Conservation (phyloP, 2,888 invertebrate genomes). For the Melanophora roralis region DNA sequence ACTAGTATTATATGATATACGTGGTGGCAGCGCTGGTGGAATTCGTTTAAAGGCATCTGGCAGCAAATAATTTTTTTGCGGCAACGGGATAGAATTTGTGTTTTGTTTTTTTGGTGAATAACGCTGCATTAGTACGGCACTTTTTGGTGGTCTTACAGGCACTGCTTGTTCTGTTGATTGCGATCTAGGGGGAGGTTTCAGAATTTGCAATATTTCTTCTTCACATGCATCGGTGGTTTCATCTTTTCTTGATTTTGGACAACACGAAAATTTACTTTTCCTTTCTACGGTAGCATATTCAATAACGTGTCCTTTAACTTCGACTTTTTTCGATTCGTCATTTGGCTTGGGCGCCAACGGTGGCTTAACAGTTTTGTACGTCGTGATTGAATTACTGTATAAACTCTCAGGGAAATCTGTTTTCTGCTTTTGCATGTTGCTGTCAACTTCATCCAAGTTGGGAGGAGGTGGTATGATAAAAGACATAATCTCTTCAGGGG, state of each 20-base stretch:
- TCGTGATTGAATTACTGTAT: slow-evolving; percentile 78
- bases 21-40: slow-evolving; percentile 73
- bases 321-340: slow-evolving; percentile 43
- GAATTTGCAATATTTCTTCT: slow-evolving; percentile 76
- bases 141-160: slow-evolving; percentile 84
- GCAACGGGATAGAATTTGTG: slow-evolving; percentile 25
- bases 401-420: slow-evolving; percentile 70
- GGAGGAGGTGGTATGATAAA: slow-evolving; percentile 91
- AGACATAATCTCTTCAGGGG: slow-evolving; percentile 89
- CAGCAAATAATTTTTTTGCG: slow-evolving; percentile 21
- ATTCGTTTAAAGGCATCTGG: slow-evolving; percentile 27
- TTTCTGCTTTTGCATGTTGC: slow-evolving; percentile 9
- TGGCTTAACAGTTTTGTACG: slow-evolving; percentile 48
- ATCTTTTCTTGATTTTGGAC: slow-evolving; percentile 80
- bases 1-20: slow-evolving; percentile 62
- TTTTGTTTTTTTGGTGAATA: slow-evolving; percentile 74
- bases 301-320: slow-evolving; percentile 78
- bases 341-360: slow-evolving; percentile 10
- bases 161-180: slow-evolving; percentile 80
- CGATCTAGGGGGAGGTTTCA: slow-evolving; percentile 82
- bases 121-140: slow-evolving; percentile 76
- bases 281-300: slow-evolving; percentile 86
- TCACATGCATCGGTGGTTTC: slow-evolving; percentile 75
- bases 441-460: slow-evolving; percentile 77
- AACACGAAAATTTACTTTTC: slow-evolving; percentile 85